Conservation (phyloP, 1,140 invertebrate genomes). For the Drosophila nebulosa region DNA sequence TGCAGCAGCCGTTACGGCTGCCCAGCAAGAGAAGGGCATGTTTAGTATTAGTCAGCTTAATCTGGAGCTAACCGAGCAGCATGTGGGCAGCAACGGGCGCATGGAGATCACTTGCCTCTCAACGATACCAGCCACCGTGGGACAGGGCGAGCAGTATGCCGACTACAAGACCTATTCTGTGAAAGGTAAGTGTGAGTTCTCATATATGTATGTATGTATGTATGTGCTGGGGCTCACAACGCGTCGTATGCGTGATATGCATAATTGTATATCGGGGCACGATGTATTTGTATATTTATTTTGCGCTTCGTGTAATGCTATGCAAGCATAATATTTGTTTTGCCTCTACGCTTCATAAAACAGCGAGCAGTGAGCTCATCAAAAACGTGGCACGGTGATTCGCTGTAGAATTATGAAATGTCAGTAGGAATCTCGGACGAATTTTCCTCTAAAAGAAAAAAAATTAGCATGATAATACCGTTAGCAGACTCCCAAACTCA, state of each 20-base stretch:
- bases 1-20: constrained; percentile 71
- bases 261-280: constrained; percentile 16
- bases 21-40: constrained; percentile 77
- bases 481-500: not conserved
- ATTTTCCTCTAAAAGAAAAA: constrained; percentile 65
- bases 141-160: constrained; percentile 84
- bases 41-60: constrained; percentile 80
- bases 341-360: constrained; percentile 35
- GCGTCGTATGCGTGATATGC: constrained; percentile 59
- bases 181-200: constrained; percentile 83
- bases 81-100: constrained; percentile 85
- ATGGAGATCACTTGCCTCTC: constrained; percentile 87
- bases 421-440: constrained; percentile 58
- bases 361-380: constrained; percentile 68
- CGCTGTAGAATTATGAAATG: constrained; percentile 54
- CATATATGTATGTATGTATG: not conserved
- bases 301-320: constrained; percentile 50
- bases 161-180: constrained; percentile 86
- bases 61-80: constrained; percentile 85
- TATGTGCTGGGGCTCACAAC: not conserved
- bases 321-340: constrained; percentile 64
- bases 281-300: constrained; percentile 32
- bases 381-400: constrained; percentile 39
- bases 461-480: constrained; percentile 63
- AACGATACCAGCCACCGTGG: constrained; percentile 87